Evolutionary conservation across 2,888 invertebrate genomes (phyloP).

Genomic region (Brachycybe producta): DNA sequence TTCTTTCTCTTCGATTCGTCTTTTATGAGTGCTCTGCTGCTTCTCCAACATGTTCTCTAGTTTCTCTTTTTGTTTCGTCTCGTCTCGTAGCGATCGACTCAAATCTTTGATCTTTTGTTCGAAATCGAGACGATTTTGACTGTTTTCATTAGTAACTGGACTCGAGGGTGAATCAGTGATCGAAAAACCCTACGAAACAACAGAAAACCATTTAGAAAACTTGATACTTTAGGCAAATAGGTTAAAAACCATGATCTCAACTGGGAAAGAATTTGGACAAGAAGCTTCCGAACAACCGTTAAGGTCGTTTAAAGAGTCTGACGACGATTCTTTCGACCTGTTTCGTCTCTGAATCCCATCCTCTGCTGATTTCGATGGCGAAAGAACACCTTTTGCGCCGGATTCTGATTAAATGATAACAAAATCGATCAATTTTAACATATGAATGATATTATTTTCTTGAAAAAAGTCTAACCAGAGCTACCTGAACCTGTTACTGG

Average conservation of each 20-base stretch:
- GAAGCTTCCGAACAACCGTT: too few species aligned
- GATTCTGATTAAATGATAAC: background rate
- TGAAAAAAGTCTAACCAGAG: too few species aligned
- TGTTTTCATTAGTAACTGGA: background rate
- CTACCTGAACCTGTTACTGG: background rate
- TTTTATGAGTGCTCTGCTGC: conserved; percentile 44
- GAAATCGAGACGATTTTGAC: background rate
- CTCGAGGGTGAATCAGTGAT: background rate
- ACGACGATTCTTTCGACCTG: too few species aligned
- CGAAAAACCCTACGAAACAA: background rate
- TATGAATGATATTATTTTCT: too few species aligned
- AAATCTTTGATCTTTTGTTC: background rate
- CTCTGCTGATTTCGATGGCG: background rate
- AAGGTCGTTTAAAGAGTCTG: too few species aligned
- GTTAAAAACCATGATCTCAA: background rate
- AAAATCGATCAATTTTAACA: too few species aligned
- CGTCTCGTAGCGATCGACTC: background rate
- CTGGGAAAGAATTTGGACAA: background rate
- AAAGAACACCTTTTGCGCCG: too few species aligned
- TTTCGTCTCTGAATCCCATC: too few species aligned
- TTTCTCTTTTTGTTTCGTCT: conserved; percentile 1
- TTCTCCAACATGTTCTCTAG: conserved; percentile 25
- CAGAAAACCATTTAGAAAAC: background rate
- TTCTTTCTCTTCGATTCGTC: conserved; percentile 28
- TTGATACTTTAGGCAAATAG: background rate